Conservation (phyloP, 2,797 vertebrate species). For the Sebastes iracundus region DNA sequence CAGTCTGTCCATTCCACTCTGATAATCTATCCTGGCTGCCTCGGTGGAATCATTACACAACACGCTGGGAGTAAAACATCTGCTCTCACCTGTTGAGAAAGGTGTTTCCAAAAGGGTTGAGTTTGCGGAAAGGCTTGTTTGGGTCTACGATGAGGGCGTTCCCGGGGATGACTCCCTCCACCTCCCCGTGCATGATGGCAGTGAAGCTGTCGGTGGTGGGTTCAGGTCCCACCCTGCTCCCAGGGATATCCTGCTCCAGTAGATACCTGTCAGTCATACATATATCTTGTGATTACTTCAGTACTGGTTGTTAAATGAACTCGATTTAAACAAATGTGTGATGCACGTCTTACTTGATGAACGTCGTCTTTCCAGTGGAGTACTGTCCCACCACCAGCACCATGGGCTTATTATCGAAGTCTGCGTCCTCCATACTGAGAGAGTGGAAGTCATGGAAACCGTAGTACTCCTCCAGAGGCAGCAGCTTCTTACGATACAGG, state of each 20-base stretch:
- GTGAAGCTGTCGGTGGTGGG: conserved; percentile 96
- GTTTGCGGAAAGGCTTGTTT: conserved; percentile 94
- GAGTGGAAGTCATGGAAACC: conserved; percentile 94
- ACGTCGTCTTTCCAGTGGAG: conserved; percentile 94
- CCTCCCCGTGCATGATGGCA: conserved; percentile 93
- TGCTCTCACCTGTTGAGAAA: conserved; percentile 92
- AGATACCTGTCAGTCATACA: conserved; percentile 83
- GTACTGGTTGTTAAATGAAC: neutral
- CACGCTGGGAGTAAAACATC: neutral
- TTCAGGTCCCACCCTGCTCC: conserved; percentile 92
- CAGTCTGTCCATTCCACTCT: neutral
- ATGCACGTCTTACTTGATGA: conserved; percentile 85
- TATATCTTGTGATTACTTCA: neutral
- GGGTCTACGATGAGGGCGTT: conserved; percentile 95
- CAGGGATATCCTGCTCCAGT: conserved; percentile 93
- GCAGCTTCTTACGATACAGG: conserved; percentile 90
- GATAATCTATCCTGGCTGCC: neutral
- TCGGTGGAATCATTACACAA: neutral
- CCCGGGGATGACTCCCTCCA: conserved; percentile 89
- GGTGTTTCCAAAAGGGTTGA: conserved; percentile 94
- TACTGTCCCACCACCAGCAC: conserved; percentile 95
- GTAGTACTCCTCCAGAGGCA: conserved; percentile 92
- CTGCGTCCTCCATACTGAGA: conserved; percentile 89
- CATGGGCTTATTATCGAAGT: conserved; percentile 96
- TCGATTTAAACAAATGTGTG: neutral